Evolutionary conservation across 2,888 invertebrate species (phyloP).

Genomic region (Drosophila villosipedis): DNA sequence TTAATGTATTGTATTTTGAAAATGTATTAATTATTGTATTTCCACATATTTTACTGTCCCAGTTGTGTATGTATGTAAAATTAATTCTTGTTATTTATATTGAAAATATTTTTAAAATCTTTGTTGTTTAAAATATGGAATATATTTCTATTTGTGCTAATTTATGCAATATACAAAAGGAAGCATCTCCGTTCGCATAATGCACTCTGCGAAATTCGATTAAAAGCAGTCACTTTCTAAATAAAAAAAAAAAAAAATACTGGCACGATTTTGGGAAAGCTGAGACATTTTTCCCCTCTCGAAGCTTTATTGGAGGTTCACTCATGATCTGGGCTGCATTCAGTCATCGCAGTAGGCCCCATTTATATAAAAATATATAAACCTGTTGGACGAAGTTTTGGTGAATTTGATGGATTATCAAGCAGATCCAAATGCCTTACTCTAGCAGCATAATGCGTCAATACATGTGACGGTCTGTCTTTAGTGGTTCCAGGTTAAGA

Average conservation of each 20-base stretch:
- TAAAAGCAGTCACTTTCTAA: too few species aligned
- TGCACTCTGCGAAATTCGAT: too few species aligned
- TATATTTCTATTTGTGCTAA: too few species aligned
- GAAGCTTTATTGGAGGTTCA: background rate
- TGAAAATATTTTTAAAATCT: too few species aligned
- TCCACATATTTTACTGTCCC: background rate
- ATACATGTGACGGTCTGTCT: rapidly evolving
- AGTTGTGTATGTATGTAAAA: background rate
- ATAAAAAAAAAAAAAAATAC: too few species aligned
- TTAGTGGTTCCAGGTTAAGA: background rate
- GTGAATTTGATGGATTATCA: background rate
- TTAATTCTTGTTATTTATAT: too few species aligned
- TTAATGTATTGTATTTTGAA: background rate
- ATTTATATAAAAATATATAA: background rate
- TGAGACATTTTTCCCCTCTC: background rate
- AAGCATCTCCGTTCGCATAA: too few species aligned
- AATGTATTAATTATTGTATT: background rate
- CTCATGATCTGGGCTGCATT: background rate
- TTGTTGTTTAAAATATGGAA: too few species aligned
- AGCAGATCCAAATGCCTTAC: background rate
- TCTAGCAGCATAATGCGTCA: rapidly evolving
- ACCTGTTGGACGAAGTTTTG: background rate
- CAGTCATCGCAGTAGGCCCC: background rate
- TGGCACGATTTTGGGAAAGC: too few species aligned
- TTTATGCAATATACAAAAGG: too few species aligned